Evolutionary conservation across 2,797 vertebrate species (phyloP), one percentile per base, ranked within the genome.

Genomic region (Apogon talboti): DNA sequence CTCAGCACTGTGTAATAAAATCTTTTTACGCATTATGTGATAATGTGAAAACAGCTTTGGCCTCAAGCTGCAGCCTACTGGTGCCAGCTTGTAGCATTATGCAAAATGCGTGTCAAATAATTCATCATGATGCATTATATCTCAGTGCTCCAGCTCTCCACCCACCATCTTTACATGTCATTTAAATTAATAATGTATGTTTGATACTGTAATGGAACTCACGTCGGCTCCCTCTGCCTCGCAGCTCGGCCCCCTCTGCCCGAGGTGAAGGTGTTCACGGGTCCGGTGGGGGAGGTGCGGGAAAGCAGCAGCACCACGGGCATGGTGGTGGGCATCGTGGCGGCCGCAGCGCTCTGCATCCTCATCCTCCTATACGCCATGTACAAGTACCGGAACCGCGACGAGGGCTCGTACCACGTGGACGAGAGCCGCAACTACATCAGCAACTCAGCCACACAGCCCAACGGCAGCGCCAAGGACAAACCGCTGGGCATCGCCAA

Each of bases 341-440:
- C 98, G 0, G 98, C 98, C 0, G 98, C 98, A 0, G 98, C 98
- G 14, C 95, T 99, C 66, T 99, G 98, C 92, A 99, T 99, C 89
- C 96, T 99, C 91, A 99, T 99, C 89, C 96, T 99, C 54, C 97
- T 99, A 76, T 99, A 99, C 42, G 98, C 98, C 88, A 99, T 99
- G 98, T 99, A 99, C 95, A 99, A 99, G 92, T 99, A 99, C 92
- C 93, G 98, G 83, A 99, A 99, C 90, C 96, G 98, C 14, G 98
- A 99, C 70, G 98, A 99, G 87, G 98, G 98, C 78, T 99, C 98
- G 0, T 99, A 99, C 87, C 97, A 98, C 2, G 98, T 99, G 81
- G 98, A 99, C 16, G 97, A 99, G 94, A 99, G 97, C 83, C 96
- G 97, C 90, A 99, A 99, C 94, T 99, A 99, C 95, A 99, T 99